A percentile compares a stretch with the other conserved stretches of the same genome.
These are phyloP conservation scores for Halisarca cf. caerulea DNA, from an alignment of 37 sponge, comb jelly and placozoan species.

Conservation along the genomic window DNA sequence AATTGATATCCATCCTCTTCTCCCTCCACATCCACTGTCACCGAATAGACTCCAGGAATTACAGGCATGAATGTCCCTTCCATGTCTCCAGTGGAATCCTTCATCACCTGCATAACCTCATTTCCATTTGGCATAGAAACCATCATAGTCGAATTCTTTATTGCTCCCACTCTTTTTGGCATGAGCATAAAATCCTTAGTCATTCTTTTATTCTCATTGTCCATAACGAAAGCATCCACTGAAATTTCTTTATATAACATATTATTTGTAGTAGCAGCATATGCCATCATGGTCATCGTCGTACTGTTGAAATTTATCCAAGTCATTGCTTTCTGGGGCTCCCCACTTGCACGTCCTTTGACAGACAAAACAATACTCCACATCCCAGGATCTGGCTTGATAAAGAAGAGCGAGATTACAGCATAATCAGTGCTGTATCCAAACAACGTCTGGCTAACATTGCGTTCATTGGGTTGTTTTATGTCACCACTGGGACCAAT, in stretches of 20 bases:
- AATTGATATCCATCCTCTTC: not conserved
- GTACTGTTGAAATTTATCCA: conserved; percentile 4
- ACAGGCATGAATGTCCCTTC: not conserved
- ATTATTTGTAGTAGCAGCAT: not conserved
- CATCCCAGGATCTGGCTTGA: not conserved
- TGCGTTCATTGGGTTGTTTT: too few species aligned
- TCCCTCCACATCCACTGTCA: not conserved
- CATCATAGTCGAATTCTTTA: not conserved
- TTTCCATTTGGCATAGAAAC: not conserved
- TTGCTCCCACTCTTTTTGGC: too few species aligned
- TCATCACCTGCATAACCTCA: not conserved
- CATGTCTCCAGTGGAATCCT: not conserved
- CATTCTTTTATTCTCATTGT: not conserved
- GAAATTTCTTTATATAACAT: not conserved
- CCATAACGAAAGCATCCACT: not conserved
- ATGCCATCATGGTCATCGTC: not conserved
- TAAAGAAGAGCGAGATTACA: not conserved
- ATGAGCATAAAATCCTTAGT: not conserved
- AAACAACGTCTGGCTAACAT: not conserved
- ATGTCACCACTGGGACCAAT: not conserved
- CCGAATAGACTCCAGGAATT: not conserved
- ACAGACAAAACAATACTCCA: not conserved
- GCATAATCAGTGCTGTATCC: not conserved
- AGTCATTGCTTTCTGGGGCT: not conserved
- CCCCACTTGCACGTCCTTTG: not conserved